phyloP scores from a whole-genome alignment of 2,888 invertebrate genomes.

The Meandrusa payeni region DNA sequence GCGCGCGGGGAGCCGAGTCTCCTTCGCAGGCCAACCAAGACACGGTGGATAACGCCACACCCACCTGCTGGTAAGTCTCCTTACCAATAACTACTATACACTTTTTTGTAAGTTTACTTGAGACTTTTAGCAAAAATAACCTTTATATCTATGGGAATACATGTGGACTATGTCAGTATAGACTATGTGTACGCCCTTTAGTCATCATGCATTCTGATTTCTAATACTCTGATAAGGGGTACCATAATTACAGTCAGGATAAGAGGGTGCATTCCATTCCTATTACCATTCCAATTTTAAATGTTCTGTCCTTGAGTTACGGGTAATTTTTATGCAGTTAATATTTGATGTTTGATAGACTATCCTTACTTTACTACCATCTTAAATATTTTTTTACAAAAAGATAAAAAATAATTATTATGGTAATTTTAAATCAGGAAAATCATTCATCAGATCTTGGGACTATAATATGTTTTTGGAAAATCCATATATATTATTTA shows the following conservation, averaged over 20 bases:
- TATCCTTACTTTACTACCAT: no score
- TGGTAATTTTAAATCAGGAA: no score
- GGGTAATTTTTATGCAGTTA: no score
- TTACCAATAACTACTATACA: neutral
- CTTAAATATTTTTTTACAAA: no score
- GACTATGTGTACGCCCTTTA: neutral
- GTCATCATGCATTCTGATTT: slow-evolving; percentile 6
- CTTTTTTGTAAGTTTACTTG: neutral
- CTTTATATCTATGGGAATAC: slow-evolving; percentile 4
- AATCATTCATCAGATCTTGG: no score
- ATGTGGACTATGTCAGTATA: neutral
- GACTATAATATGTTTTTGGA: no score
- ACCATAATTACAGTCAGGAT: slow-evolving; percentile 19
- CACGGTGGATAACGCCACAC: slow-evolving; percentile 76
- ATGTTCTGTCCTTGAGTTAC: no score
- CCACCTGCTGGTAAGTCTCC: slow-evolving; percentile 72
- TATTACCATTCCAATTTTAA: neutral
- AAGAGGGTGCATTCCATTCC: slow-evolving; percentile 20
- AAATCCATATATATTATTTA: no score
- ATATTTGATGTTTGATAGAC: no score
- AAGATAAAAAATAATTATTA: no score
- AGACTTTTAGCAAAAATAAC: slow-evolving; percentile 13
- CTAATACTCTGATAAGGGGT: slow-evolving; percentile 17
- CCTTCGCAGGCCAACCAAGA: slow-evolving; percentile 79
- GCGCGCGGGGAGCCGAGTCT: slow-evolving; percentile 80